Evolutionary conservation across 2,797 vertebrate species (phyloP).

Genomic region (Silurus lanzhouensis): DNA sequence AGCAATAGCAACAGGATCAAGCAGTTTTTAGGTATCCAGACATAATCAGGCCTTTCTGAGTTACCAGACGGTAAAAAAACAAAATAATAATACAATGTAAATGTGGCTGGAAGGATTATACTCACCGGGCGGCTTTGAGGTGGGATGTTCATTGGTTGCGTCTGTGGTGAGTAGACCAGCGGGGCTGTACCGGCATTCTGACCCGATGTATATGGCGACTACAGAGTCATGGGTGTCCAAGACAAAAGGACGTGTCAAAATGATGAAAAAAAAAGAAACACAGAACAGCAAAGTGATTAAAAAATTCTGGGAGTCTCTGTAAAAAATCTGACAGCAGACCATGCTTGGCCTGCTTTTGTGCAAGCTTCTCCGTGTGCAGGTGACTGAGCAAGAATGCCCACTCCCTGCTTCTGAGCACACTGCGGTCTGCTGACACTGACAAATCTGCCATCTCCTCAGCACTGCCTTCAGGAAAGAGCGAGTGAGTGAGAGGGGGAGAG

Average conservation of each 20-base stretch:
- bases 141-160: slow-evolving; percentile 95
- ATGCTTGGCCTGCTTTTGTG: slow-evolving; percentile 2
- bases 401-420: slow-evolving; percentile 56
- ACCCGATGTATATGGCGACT: slow-evolving; percentile 94
- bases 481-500: slow-evolving; percentile 38
- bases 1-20: slow-evolving; percentile 25
- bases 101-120: slow-evolving; percentile 21
- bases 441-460: slow-evolving; percentile 58
- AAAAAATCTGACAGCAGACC: slow-evolving; percentile 35
- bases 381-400: slow-evolving; percentile 49
- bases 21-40: background rate
- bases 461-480: slow-evolving; percentile 50
- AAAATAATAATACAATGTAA: no score
- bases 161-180: slow-evolving; percentile 90
- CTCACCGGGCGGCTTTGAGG: slow-evolving; percentile 97
- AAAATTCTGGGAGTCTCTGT: slow-evolving; percentile 3
- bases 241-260: background rate
- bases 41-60: background rate
- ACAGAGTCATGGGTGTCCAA: slow-evolving; percentile 30
- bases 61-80: background rate
- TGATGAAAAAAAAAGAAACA: background rate
- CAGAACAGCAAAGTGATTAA: slow-evolving; percentile 16
- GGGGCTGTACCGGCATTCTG: slow-evolving; percentile 93
- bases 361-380: slow-evolving; percentile 36
- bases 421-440: slow-evolving; percentile 62